phyloP scores from a whole-genome alignment of 2,888 invertebrate species.

The Siphlonurus alternatus region DNA sequence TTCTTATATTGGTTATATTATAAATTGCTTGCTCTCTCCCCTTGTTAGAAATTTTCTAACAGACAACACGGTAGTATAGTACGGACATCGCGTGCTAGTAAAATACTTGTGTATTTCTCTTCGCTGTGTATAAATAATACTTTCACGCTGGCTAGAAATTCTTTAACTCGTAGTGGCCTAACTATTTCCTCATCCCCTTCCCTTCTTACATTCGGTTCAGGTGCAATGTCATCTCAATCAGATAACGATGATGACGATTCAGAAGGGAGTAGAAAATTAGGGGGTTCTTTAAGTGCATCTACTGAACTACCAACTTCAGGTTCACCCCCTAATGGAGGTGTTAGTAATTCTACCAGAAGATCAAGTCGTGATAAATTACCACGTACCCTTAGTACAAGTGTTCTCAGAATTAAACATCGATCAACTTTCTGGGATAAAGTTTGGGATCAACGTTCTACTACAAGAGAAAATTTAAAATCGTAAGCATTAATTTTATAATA shows the following conservation, averaged over 20 bases:
- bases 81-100: no score
- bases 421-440: constrained; percentile 76
- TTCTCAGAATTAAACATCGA: constrained; percentile 57
- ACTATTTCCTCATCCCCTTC: constrained; percentile 14
- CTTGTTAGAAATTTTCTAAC: no score
- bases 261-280: constrained; percentile 8
- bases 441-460: constrained; percentile 42
- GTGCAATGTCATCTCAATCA: constrained; percentile 11
- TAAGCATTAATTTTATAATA: not conserved
- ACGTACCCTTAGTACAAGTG: constrained; percentile 60
- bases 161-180: constrained; percentile 10
- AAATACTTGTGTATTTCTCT: no score
- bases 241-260: constrained; percentile 10
- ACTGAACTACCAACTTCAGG: constrained; percentile 12
- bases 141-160: constrained; percentile 2
- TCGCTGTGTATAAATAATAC: no score
- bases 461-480: not conserved
- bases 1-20: no score
- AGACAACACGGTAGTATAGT: no score
- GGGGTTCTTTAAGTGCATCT: constrained; percentile 10
- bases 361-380: constrained; percentile 33
- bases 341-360: not conserved
- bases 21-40: no score
- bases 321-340: constrained; percentile 8
- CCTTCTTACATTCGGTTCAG: constrained; percentile 10